These are phyloP conservation scores for Panagrolaimus sp. DNA, from an alignment of 1,140 invertebrate genomes.

Conservation along the genomic window DNA sequence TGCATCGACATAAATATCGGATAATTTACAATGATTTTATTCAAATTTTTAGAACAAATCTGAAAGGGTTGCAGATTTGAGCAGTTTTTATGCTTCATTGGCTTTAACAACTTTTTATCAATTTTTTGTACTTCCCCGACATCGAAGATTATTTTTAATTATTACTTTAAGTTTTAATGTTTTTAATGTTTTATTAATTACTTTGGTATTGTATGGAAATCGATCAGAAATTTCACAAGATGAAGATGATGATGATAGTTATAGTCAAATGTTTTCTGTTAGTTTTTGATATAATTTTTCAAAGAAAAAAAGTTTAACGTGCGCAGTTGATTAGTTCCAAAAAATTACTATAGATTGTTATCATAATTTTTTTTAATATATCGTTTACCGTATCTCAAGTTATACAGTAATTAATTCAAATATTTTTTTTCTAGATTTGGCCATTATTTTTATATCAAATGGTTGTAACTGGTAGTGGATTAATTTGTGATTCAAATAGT, in stretches of 20 bases:
- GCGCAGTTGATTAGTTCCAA: too few relatives aligned
- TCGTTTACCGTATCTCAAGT: too few relatives aligned
- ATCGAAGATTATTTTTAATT: constrained; percentile 50
- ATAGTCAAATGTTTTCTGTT: constrained; percentile 3
- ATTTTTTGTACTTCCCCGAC: constrained; percentile 57
- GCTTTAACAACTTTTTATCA: constrained; percentile 49
- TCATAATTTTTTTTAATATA: too few relatives aligned
- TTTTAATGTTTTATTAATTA: constrained; percentile 45
- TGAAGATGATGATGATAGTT: constrained; percentile 6
- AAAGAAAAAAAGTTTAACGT: too few relatives aligned
- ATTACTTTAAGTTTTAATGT: constrained; percentile 51
- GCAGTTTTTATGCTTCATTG: constrained; percentile 36
- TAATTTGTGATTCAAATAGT: constrained; percentile 55
- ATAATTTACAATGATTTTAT: too few relatives aligned
- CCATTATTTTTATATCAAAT: constrained; percentile 53
- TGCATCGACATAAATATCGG: too few relatives aligned
- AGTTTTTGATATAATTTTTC: too few relatives aligned
- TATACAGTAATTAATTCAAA: too few relatives aligned
- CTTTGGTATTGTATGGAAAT: constrained; percentile 32
- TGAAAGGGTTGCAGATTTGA: constrained; percentile 39
- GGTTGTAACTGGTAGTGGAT: constrained; percentile 48
- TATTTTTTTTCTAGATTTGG: too few relatives aligned
- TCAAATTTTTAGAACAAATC: constrained; percentile 34
- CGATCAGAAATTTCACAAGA: not conserved
- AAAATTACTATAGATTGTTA: too few relatives aligned